Conservation (phyloP, 2,113 vertebrate genomes). For the Scopus umbretta region DNA sequence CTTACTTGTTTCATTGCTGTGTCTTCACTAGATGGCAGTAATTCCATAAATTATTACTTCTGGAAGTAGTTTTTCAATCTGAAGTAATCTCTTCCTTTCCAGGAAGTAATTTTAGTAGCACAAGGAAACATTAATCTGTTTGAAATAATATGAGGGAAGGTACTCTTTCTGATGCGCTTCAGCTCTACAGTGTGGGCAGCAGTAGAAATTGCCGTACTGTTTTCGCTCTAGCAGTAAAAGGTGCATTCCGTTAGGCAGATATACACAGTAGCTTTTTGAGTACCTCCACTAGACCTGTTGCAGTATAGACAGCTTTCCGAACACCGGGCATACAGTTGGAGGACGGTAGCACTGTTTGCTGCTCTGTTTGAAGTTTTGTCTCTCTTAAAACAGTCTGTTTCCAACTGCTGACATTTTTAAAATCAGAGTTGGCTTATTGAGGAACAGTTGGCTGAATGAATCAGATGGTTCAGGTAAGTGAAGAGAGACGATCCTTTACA, state of each 20-base stretch:
- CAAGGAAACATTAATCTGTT: neutral
- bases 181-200: neutral
- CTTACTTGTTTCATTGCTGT: neutral
- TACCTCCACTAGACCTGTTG: neutral
- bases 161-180: neutral
- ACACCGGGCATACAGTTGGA: neutral
- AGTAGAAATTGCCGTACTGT: neutral
- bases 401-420: neutral
- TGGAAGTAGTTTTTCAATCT: neutral
- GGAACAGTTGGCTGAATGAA: neutral
- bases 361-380: neutral
- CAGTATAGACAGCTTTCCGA: neutral
- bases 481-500: neutral
- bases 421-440: neutral
- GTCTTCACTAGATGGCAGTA: constrained; percentile 57
- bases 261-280: neutral
- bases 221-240: neutral
- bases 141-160: neutral
- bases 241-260: neutral
- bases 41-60: neutral
- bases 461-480: neutral
- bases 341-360: neutral
- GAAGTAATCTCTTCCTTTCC: neutral
- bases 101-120: neutral
- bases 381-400: neutral